A percentile compares a stretch with the other conserved stretches of the same genome.
Conservation (phyloP, 2,797 vertebrate genomes). For the Acridotheres tristis region DNA sequence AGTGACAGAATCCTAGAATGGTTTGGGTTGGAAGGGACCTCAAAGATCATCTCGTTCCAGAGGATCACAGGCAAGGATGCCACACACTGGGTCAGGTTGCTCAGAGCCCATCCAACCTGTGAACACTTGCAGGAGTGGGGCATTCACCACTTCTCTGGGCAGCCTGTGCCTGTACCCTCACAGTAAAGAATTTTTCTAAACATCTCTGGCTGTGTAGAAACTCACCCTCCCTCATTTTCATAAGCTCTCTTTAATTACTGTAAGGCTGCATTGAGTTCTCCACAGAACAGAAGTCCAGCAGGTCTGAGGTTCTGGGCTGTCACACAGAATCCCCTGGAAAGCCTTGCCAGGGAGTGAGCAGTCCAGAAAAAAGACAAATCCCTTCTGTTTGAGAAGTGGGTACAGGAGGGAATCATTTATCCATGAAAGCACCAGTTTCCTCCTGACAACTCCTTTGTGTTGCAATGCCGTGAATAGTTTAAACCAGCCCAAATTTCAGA, state of each 20-base stretch:
- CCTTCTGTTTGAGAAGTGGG: neutral
- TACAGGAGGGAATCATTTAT: neutral
- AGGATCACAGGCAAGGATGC: neutral
- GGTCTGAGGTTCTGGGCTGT: neutral
- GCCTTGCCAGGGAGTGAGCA: neutral
- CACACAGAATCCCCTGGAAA: neutral
- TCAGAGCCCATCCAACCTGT: neutral
- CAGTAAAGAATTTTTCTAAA: neutral
- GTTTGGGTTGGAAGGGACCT: neutral
- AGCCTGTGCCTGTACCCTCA: neutral
- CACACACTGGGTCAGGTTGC: neutral
- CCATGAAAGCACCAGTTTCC: neutral
- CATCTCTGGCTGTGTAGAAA: neutral
- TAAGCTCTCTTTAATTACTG: neutral
- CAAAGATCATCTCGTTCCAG: neutral
- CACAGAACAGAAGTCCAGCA: too few species aligned
- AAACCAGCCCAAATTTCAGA: neutral
- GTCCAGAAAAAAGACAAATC: neutral
- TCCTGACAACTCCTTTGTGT: neutral
- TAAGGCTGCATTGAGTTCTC: neutral
- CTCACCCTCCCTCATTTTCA: neutral
- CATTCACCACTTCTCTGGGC: neutral
- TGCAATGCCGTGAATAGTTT: rapidly evolving
- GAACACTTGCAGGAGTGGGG: too few species aligned
- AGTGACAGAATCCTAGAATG: neutral